Evolutionary conservation across 2,888 invertebrate species (phyloP).

Genomic region (Spisula solida): DNA sequence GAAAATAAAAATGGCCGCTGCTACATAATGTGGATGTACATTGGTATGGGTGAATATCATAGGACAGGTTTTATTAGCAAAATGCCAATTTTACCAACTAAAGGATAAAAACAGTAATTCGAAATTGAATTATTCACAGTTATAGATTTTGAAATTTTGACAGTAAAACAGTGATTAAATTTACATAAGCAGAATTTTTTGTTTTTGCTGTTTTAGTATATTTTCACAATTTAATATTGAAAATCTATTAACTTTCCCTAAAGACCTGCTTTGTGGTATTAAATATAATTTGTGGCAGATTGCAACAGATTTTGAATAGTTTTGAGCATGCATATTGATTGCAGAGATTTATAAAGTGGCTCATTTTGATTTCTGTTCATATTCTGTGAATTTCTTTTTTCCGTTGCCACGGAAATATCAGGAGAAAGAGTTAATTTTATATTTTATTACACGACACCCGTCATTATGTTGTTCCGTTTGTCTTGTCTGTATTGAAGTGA

Average conservation of each 20-base stretch:
- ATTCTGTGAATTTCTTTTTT: constrained; percentile 29
- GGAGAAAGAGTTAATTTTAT: constrained; percentile 63
- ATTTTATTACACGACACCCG: constrained; percentile 54
- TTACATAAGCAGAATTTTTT: no score
- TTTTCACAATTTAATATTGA: no score
- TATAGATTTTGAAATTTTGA: no score
- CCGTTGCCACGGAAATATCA: constrained; percentile 64
- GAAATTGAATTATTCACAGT: no score
- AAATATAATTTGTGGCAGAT: neutral
- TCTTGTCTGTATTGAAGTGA: constrained; percentile 50
- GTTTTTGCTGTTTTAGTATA: no score
- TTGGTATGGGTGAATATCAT: neutral
- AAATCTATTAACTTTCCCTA: no score
- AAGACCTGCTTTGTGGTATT: neutral
- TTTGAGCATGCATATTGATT: neutral
- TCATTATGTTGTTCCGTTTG: constrained; percentile 31
- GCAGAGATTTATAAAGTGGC: neutral
- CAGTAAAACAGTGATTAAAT: no score
- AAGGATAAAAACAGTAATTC: no score
- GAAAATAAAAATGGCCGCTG: neutral
- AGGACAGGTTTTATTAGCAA: no score
- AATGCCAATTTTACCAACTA: no score
- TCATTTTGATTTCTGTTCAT: neutral
- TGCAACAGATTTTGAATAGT: neutral
- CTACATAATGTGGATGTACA: neutral